Conservation (phyloP, 2,797 vertebrate species). For the Sebastolobus altivelis region DNA sequence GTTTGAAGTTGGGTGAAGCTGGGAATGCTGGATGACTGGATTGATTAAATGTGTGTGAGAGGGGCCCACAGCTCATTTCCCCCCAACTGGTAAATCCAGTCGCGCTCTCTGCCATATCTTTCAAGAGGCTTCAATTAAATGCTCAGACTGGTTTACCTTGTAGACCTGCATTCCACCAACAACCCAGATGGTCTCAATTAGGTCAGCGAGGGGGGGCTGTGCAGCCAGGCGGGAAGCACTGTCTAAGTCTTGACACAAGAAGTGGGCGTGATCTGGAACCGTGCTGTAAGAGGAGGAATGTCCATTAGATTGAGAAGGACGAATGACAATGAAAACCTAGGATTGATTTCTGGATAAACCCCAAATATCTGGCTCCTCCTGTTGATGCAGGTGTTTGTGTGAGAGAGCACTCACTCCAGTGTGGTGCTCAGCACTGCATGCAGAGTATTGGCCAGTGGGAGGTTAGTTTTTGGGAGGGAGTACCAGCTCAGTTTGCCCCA, state of each 20-base stretch:
- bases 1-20: not conserved
- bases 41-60: not conserved
- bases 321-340: not conserved
- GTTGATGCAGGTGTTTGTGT: not conserved
- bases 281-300: constrained; percentile 63
- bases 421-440: constrained; percentile 83
- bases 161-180: constrained; percentile 83
- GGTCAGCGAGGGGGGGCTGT: constrained; percentile 67
- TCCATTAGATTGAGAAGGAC: not conserved
- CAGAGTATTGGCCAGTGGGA: constrained; percentile 80
- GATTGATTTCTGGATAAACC: not conserved
- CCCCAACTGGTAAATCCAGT: not conserved
- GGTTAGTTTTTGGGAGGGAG: constrained; percentile 63
- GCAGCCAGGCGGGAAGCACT: constrained; percentile 72
- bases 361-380: not conserved
- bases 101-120: not conserved
- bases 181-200: constrained; percentile 89
- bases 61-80: not conserved
- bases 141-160: constrained; percentile 63
- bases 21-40: not conserved
- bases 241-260: constrained; percentile 80
- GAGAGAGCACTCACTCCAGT: constrained; percentile 68
- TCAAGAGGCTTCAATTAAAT: not conserved
- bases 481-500: constrained; percentile 83
- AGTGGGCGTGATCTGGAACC: constrained; percentile 81